Evolutionary conservation across 2,888 invertebrate genomes (phyloP), one percentile per base, ranked within the genome.

Genomic region (Anthrax anthrax): DNA sequence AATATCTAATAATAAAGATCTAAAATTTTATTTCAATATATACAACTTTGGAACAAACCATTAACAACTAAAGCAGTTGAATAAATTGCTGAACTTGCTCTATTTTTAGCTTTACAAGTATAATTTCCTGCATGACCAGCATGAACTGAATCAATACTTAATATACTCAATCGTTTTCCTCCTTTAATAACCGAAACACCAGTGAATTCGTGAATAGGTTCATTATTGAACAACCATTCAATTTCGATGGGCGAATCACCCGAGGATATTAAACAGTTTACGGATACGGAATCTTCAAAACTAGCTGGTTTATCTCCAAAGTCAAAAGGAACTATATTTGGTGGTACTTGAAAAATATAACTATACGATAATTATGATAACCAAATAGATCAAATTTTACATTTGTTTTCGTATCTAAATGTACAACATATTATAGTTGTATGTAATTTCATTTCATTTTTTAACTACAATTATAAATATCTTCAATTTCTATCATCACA

Each of bases 91-190:
- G 69, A 71, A 50, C 83, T 82, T 62, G 80, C 81, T 54, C 66
- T 64, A 69, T 84, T 85, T 53, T 73, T 74, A 47, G 81, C 84
- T 55, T 75, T 73, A 68, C 86, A 87, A 43, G 82, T 83, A 64
- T 84, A 86, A 63, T 77, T 79, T 53, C 85, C 85, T 41, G 78
- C 75, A 65, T 85, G 81, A 55, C 75, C 74, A 47, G 78, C 77
- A 55, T 76, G 75, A 42, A 79, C 79, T 12, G 77, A 72, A 54
- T 78, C 77, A 52, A 84, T 80, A 54, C 74, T 77, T 57, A 81
- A 63, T 50, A 80, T 72, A 52, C 77, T 77, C 57, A 75, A 75
- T 54, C 78, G 70, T 57, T 72, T 75, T 58, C 77, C 77, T 55
- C 75, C 69, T 61, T 75, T 76, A 27, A 77, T 63, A 42, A 77